Evolutionary conservation across 2,888 invertebrate species (phyloP).

Genomic region (Rhaphigaster nebulosa): DNA sequence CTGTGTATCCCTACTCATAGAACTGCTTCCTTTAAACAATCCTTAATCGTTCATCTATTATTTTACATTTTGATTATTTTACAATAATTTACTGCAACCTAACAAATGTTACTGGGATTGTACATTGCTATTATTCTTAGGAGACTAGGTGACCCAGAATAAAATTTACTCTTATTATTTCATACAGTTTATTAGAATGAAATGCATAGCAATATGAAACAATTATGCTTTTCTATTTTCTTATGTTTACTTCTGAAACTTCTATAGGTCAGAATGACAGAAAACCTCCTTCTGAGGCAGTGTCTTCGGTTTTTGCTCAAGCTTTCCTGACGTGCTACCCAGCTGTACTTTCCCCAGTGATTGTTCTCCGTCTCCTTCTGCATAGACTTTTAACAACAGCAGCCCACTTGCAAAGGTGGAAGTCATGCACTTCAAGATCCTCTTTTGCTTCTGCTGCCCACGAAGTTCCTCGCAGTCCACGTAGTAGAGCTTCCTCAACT

Average conservation of each 20-base stretch:
- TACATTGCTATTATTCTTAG: too few relatives aligned
- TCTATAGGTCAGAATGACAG: constrained; percentile 55
- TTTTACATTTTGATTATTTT: too few relatives aligned
- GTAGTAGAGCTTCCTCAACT: constrained; percentile 69
- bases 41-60: too few relatives aligned
- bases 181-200: too few relatives aligned
- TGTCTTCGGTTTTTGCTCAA: constrained; percentile 67
- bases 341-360: constrained; percentile 72
- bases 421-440: constrained; percentile 69
- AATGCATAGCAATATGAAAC: background rate
- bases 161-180: too few relatives aligned
- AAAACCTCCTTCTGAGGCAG: constrained; percentile 66
- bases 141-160: too few relatives aligned
- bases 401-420: constrained; percentile 70
- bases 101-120: too few relatives aligned
- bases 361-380: constrained; percentile 72
- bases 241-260: background rate
- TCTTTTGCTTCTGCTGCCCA: constrained; percentile 69
- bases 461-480: constrained; percentile 68
- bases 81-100: too few relatives aligned
- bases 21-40: too few relatives aligned
- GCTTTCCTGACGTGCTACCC: constrained; percentile 70
- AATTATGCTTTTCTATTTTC: background rate
- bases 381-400: constrained; percentile 73
- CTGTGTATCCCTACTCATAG: too few relatives aligned